Evolutionary conservation across 2,797 vertebrate species (phyloP), one percentile per base, ranked within the genome.

Genomic region (Fistularia tabacaria): DNA sequence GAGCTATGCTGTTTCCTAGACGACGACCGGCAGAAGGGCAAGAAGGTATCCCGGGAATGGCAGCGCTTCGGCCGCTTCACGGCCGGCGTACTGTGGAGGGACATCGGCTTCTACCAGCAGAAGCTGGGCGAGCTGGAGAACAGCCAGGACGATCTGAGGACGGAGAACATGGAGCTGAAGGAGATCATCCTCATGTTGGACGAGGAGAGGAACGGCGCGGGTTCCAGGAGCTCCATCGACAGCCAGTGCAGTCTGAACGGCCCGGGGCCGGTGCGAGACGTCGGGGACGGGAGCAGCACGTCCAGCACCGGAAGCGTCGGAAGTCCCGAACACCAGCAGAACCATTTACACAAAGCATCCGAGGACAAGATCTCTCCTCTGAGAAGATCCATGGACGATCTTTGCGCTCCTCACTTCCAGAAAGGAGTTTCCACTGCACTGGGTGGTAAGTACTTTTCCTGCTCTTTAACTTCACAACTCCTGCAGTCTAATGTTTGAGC

Each of bases 1-100:
- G 95, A 97, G 82, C 94, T 98, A 38, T 98, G 94, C 88, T 98
- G 95, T 85, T 98, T 98, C 83, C 83, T 98, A 85, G 95, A 98
- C 63, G 95, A 98, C 39, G 95, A 98, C 86, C 80, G 95, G 44
- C 95, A 97, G 83, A 97, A 96, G 71, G 94, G 95, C 79, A 95
- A 95, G 81, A 94, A 94, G 79, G 88, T 98, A 81, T 94, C 94
- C 73, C 91, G 95, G 73, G 95, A 98, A 89, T 98, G 95, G 95
- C 95, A 98, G 83, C 90, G 94, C 58, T 98, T 98, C 25, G 95
- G 95, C 74, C 90, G 95, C 66, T 91, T 91, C 91, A 94, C 95
- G 8, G 94, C 95, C 83, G 90, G 92, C 12, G 89, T 91, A 76
- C 89, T 98, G 92, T 96, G 94, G 94, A 94, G 95, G 83, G 95